Evolutionary conservation across 2,797 vertebrate species (phyloP), one percentile per base, ranked within the genome.

Genomic region (Girardinus metallicus): DNA sequence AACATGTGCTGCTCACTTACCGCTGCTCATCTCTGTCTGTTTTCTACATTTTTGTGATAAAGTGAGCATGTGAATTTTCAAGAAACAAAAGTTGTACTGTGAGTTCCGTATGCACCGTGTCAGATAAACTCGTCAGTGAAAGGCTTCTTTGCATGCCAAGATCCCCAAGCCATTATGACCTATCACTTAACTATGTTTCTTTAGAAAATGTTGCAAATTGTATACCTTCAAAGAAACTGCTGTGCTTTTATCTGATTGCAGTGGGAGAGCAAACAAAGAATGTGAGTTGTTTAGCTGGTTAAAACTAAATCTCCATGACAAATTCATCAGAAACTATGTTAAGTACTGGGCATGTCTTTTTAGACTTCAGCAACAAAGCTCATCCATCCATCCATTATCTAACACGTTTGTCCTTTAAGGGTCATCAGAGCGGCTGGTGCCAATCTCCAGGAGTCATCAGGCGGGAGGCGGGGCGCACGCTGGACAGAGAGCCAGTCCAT

Each of bases 61-160:
- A 73, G 75, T 72, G 84, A 87, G 83, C 64, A 6, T 85, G 80
- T 88, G 76, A 44, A 79, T 85, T 84, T 82, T 57, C 16, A 84
- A 75, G 21, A 15, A 29, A 64, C 77, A 57, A 75, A 90, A 89
- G 85, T 74, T 74, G 82, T 82, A 55, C 10, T 6, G 74, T 74
- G 16, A 86, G 83, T 91, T 89, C 74, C 6, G 15, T 21, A n/a
- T 86, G 60, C 78, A 75, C 79, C 82, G 71, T 51, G 18, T 77
- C 62, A 76, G 23, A 80, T 76, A 85, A 82, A 74, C 74, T 77
- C 31, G 75, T 84, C 85, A 77, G 44, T 64, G 68, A 79, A 51
- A 47, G 11, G 71, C 15, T 29, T 39, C 4, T 60, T 21, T 73
- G 74, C 8, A 0, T 46, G 74, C 49, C 57, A 86, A 11, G 26